These are phyloP conservation scores for Helogale parvula DNA, from an alignment of 2,113 vertebrate genomes.

Conservation along the genomic window DNA sequence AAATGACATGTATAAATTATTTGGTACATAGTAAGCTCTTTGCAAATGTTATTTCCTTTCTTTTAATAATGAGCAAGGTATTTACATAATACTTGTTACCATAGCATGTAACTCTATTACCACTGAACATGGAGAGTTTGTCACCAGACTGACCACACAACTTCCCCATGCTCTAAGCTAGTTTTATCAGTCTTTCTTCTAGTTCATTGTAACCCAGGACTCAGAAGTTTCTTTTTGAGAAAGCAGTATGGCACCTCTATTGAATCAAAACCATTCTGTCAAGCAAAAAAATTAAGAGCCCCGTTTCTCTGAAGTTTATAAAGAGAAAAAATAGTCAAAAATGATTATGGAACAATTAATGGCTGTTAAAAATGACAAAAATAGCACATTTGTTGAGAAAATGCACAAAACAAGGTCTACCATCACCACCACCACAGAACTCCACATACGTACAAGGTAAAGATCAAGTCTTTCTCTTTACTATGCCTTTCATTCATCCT, in stretches of 20 bases:
- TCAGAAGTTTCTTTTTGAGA: conserved; percentile 24
- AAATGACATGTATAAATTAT: neutral
- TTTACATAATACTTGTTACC: neutral
- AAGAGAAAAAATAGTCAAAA: neutral
- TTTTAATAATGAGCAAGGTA: conserved; percentile 24
- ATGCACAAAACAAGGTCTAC: neutral
- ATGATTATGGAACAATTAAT: conserved; percentile 5
- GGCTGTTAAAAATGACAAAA: conserved; percentile 30
- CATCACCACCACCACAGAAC: neutral
- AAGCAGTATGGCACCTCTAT: neutral
- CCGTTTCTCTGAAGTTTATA: conserved; percentile 25
- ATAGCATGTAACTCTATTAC: neutral
- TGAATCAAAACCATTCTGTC: conserved; percentile 54
- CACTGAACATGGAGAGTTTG: neutral
- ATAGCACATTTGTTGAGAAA: neutral
- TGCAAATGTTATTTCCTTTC: neutral
- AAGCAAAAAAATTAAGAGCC: conserved; percentile 20
- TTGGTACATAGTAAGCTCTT: conserved; percentile 3
- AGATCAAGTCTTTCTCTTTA: neutral
- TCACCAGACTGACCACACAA: conserved; percentile 12
- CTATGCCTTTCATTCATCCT: neutral
- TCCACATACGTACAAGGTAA: neutral
- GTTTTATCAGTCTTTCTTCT: neutral
- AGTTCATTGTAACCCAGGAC: neutral
- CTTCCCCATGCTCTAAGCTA: neutral